Evolutionary conservation across 2,888 invertebrate genomes (phyloP).

Genomic region (Pseudococcus longispinus): DNA sequence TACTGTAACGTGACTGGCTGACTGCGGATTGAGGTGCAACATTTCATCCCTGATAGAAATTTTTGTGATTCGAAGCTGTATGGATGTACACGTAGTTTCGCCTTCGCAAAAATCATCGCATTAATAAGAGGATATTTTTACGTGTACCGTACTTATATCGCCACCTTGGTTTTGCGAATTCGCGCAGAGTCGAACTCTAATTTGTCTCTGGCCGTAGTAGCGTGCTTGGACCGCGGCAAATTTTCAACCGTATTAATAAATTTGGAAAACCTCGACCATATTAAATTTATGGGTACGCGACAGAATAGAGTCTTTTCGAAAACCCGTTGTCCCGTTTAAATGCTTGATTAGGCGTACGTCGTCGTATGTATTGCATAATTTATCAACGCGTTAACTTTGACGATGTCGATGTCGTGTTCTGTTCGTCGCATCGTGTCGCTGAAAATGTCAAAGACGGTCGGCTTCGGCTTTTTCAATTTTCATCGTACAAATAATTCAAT

Average conservation of each 20-base stretch:
- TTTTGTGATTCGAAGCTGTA: not conserved
- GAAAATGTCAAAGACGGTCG: too few relatives aligned
- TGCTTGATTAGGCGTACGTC: not conserved
- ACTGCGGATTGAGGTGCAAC: not conserved
- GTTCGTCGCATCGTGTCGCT: too few relatives aligned
- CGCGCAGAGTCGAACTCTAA: not conserved
- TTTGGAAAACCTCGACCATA: not conserved
- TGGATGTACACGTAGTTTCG: not conserved
- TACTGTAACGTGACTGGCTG: too few relatives aligned
- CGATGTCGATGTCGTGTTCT: not conserved
- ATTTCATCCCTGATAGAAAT: not conserved
- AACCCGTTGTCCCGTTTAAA: not conserved
- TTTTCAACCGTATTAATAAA: not conserved
- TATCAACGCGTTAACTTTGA: not conserved
- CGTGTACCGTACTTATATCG: not conserved
- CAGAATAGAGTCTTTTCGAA: not conserved
- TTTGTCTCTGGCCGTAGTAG: not conserved
- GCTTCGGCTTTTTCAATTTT: too few relatives aligned
- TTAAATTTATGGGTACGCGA: not conserved
- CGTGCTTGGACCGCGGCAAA: not conserved
- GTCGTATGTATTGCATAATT: not conserved
- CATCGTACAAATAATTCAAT: too few relatives aligned
- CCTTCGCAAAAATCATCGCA: not conserved
- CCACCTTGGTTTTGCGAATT: not conserved
- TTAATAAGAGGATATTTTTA: not conserved